phyloP scores from a whole-genome alignment of 2,797 vertebrate species.

The Geotrypetes seraphini region DNA sequence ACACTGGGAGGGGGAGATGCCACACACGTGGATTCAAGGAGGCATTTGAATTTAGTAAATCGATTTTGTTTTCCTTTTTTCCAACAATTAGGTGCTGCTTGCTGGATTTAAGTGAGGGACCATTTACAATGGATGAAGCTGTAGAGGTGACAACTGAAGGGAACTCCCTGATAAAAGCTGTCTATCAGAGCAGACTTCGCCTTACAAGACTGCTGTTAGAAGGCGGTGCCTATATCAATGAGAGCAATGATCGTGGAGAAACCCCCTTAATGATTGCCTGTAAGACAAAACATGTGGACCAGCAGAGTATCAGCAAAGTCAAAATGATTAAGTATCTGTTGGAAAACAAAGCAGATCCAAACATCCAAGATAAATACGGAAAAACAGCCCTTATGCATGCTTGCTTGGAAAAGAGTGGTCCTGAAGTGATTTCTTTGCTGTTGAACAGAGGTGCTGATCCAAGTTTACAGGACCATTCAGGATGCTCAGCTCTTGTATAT shows the following conservation, averaged over 20 bases:
- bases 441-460: conserved; percentile 68
- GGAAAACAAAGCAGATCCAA: conserved; percentile 81
- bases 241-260: conserved; percentile 79
- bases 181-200: conserved; percentile 77
- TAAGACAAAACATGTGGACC: conserved; percentile 63
- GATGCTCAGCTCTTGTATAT: conserved; percentile 72
- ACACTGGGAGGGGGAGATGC: too few species aligned
- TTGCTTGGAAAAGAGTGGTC: conserved; percentile 65
- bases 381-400: conserved; percentile 83
- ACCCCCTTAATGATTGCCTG: conserved; percentile 86
- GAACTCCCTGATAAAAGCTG: conserved; percentile 78
- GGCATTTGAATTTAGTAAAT: neutral
- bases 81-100: conserved; percentile 3
- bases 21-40: too few species aligned
- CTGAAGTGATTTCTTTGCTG: conserved; percentile 69
- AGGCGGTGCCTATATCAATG: conserved; percentile 82
- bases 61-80: neutral
- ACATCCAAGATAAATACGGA: conserved; percentile 87
- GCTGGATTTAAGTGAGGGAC: neutral
- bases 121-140: conserved; percentile 30
- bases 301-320: conserved; percentile 70
- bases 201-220: conserved; percentile 81
- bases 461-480: conserved; percentile 71
- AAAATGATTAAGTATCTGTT: conserved; percentile 83
- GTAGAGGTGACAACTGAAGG: conserved; percentile 53